These are phyloP conservation scores for Sturmia bella DNA, from an alignment of 2,888 invertebrate species.

Conservation along the genomic window DNA sequence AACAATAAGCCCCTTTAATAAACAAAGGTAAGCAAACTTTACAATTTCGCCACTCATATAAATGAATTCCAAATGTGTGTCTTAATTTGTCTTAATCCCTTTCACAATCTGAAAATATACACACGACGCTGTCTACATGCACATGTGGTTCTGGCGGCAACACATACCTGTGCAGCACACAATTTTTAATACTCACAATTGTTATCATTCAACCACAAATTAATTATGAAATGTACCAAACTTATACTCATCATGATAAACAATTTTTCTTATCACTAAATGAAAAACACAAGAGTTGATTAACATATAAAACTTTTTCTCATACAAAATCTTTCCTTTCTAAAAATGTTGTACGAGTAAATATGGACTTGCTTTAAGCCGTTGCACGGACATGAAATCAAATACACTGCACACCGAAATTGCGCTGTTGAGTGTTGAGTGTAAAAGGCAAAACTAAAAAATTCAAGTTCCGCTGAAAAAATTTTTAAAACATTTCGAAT, in stretches of 20 bases:
- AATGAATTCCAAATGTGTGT: no score
- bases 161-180: conserved; percentile 7
- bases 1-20: no score
- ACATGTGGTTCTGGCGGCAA: neutral
- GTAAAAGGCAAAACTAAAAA: no score
- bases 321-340: conserved; percentile 31
- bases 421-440: no score
- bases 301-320: conserved; percentile 18
- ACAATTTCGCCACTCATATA: no score
- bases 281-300: conserved; percentile 13
- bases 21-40: no score
- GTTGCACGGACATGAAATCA: neutral
- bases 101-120: neutral
- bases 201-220: conserved; percentile 45
- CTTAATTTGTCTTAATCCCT: conserved; percentile 35
- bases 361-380: neutral
- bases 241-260: conserved; percentile 21
- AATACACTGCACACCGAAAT: no score
- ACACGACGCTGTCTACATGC: neutral
- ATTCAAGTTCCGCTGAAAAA: no score
- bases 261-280: conserved; percentile 24
- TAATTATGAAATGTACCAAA: conserved; percentile 31
- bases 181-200: conserved; percentile 9
- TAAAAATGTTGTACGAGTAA: conserved; percentile 1
- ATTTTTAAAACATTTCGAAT: no score